These are phyloP conservation scores for Acleris literana DNA, from an alignment of 2,888 invertebrate genomes.

Conservation along the genomic window DNA sequence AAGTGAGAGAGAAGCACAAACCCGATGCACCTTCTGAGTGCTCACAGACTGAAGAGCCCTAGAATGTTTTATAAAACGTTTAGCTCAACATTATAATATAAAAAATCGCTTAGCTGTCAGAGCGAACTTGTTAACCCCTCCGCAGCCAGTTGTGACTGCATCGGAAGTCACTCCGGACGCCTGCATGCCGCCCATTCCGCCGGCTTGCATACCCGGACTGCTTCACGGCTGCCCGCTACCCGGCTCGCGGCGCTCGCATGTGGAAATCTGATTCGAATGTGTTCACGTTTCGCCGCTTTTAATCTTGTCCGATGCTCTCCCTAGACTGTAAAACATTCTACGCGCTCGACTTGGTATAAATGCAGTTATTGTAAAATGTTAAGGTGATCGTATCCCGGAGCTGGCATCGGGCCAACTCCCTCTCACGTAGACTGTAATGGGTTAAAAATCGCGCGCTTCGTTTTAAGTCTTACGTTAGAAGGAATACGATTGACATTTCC, in stretches of 20 bases:
- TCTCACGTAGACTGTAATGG: slow-evolving; percentile 49
- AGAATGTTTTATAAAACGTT: no score
- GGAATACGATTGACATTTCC: slow-evolving; percentile 45
- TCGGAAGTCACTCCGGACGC: slow-evolving; percentile 59
- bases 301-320: slow-evolving; percentile 51
- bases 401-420: slow-evolving; percentile 65
- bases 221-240: slow-evolving; percentile 44
- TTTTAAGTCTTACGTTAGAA: slow-evolving; percentile 40
- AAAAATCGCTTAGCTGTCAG: background rate
- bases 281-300: slow-evolving; percentile 64
- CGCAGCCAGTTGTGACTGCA: slow-evolving; percentile 58
- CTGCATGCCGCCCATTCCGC: slow-evolving; percentile 37
- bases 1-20: no score
- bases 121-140: slow-evolving; percentile 36
- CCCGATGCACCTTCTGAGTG: no score
- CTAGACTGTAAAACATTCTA: slow-evolving; percentile 64
- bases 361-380: slow-evolving; percentile 66
- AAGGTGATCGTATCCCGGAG: slow-evolving; percentile 66
- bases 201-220: slow-evolving; percentile 42
- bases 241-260: slow-evolving; percentile 47
- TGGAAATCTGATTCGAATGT: slow-evolving; percentile 64
- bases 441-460: slow-evolving; percentile 41
- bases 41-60: no score
- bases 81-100: no score
- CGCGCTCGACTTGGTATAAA: slow-evolving; percentile 61